A percentile compares a stretch with the other conserved stretches of the same genome.
Evolutionary conservation across 2,888 invertebrate species (phyloP).

Genomic region (Sarcophaga subvicina): DNA sequence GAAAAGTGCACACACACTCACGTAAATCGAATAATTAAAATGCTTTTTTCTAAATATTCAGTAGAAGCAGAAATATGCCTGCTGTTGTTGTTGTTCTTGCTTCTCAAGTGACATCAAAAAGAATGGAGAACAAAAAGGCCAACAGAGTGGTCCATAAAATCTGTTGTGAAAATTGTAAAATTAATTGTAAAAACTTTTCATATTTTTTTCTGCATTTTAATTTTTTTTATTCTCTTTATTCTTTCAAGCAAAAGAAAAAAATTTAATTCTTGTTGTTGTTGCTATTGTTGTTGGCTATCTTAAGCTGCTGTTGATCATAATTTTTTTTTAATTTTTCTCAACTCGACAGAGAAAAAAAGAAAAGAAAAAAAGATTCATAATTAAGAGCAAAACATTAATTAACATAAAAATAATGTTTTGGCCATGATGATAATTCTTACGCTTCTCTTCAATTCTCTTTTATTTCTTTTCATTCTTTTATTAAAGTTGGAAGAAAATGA

Average conservation of each 20-base stretch:
- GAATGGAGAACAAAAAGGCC: background rate
- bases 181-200: constrained; percentile 57
- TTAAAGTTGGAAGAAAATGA: constrained; percentile 24
- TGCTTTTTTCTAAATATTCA: background rate
- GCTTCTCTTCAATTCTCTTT: background rate
- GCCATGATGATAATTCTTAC: constrained; percentile 50
- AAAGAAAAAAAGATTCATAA: constrained; percentile 34
- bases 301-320: background rate
- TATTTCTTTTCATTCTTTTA: background rate
- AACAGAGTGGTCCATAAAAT: background rate
- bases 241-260: constrained; percentile 40
- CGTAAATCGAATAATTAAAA: background rate
- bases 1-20: background rate
- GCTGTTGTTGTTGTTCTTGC: background rate
- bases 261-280: constrained; percentile 26
- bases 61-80: constrained; percentile 20
- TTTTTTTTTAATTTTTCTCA: background rate
- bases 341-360: background rate
- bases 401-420: constrained; percentile 59
- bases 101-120: background rate
- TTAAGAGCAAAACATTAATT: constrained; percentile 60
- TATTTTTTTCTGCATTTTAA: constrained; percentile 2
- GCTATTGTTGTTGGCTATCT: background rate
- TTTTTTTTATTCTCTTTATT: background rate
- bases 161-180: constrained; percentile 45